These are phyloP conservation scores for Rhizoglyphus robini DNA, from an alignment of 1,140 invertebrate genomes.

Conservation along the genomic window DNA sequence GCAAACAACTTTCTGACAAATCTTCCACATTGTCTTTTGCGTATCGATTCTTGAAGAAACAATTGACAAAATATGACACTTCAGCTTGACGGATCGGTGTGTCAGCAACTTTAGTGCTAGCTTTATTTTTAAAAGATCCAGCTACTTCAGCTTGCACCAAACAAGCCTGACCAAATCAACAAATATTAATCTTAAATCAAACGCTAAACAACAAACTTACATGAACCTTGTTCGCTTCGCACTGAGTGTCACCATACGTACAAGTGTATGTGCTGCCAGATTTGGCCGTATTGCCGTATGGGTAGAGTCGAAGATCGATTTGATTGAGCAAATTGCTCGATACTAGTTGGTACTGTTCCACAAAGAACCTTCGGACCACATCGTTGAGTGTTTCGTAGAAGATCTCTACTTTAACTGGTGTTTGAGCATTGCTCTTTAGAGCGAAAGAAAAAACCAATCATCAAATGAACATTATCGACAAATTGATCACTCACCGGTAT, in stretches of 20 bases:
- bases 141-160: not conserved
- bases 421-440: too few species aligned
- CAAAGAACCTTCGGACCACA: conserved; percentile 2
- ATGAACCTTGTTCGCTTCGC: conserved; percentile 14
- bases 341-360: conserved; percentile 17
- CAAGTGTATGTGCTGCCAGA: not conserved
- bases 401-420: not conserved
- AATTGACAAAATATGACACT: not conserved
- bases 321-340: not conserved
- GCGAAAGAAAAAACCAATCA: too few species aligned
- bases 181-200: conserved; percentile 2
- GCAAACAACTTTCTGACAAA: not conserved
- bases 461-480: too few species aligned
- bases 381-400: conserved; percentile 15
- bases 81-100: not conserved
- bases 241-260: conserved; percentile 11
- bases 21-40: not conserved
- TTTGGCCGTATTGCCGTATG: conserved; percentile 11
- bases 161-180: not conserved
- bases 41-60: conserved; percentile 17
- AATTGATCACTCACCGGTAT: too few species aligned
- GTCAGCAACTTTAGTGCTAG: not conserved
- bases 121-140: too few species aligned
- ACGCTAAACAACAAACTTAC: conserved; percentile 1
- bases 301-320: conserved; percentile 16